These are phyloP conservation scores for Menura novaehollandiae DNA, from an alignment of 2,113 vertebrate species.

Conservation along the genomic window DNA sequence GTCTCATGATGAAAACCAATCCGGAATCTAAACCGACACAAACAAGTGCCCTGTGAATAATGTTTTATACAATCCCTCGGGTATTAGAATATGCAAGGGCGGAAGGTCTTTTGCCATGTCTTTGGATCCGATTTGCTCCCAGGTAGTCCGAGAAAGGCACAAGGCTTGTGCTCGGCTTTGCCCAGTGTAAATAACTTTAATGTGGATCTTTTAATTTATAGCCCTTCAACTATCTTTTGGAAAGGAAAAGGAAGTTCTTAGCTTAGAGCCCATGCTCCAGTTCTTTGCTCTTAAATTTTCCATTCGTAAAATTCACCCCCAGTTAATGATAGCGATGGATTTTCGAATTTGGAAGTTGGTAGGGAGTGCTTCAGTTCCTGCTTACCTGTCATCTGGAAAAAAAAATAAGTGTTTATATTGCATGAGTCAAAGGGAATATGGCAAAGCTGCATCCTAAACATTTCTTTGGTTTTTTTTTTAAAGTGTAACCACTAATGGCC, in stretches of 20 bases:
- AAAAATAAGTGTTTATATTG: background rate
- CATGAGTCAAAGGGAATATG: slow-evolving; percentile 47
- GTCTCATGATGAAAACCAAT: slow-evolving; percentile 50
- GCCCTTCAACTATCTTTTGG: background rate
- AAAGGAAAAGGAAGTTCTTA: background rate
- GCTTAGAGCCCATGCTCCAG: slow-evolving; percentile 12
- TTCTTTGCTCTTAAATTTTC: slow-evolving; percentile 34
- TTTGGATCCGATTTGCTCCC: slow-evolving; percentile 18
- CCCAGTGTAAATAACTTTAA: slow-evolving; percentile 63
- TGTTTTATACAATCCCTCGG: slow-evolving; percentile 45
- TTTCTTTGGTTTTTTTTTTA: background rate
- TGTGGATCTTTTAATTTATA: slow-evolving; percentile 31
- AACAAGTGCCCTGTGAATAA: slow-evolving; percentile 72
- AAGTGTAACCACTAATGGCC: slow-evolving; percentile 20
- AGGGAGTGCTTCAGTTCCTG: slow-evolving; percentile 63
- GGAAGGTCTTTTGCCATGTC: slow-evolving; percentile 11
- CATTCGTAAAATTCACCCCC: background rate
- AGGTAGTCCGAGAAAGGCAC: background rate
- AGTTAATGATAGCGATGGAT: background rate
- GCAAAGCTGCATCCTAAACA: slow-evolving; percentile 39
- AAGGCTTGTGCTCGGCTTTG: slow-evolving; percentile 15
- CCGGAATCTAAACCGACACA: background rate
- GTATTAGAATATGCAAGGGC: slow-evolving; percentile 37
- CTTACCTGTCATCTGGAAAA: background rate
- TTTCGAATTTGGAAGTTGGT: slow-evolving; percentile 17